phyloP scores from a whole-genome alignment of 2,113 vertebrate species.

The Micronisus gabar region DNA sequence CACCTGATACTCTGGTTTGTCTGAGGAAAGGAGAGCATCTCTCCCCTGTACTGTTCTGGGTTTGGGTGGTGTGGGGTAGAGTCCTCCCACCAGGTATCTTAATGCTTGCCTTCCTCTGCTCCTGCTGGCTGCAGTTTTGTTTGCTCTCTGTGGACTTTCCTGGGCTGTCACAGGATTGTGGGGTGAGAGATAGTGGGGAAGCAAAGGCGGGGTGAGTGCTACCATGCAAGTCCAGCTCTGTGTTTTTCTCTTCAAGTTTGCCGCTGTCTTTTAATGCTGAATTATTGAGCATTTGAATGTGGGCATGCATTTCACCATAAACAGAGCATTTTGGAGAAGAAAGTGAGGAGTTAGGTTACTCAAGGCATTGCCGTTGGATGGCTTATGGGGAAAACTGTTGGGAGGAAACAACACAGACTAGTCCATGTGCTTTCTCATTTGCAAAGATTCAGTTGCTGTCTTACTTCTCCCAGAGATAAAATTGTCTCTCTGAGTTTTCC shows the following conservation, averaged over 20 bases:
- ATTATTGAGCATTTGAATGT: neutral
- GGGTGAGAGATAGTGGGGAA: neutral
- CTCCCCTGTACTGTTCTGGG: neutral
- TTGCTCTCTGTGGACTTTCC: neutral
- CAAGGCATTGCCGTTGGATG: neutral
- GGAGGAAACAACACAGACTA: neutral
- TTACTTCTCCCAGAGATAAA: constrained; percentile 27
- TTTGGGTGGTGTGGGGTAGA: neutral
- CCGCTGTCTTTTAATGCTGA: neutral
- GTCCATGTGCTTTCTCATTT: neutral
- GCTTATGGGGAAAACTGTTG: neutral
- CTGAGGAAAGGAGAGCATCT: neutral
- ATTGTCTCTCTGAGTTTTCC: constrained; percentile 55
- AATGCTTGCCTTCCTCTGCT: neutral
- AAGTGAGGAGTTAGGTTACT: neutral
- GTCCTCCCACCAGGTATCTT: neutral
- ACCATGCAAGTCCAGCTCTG: neutral
- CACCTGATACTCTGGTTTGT: neutral
- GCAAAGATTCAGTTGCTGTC: constrained; percentile 18
- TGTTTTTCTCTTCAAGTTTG: neutral
- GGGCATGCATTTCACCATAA: neutral
- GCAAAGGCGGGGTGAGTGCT: neutral
- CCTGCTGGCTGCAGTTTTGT: neutral
- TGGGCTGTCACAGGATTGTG: neutral
- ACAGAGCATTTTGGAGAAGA: neutral